These are phyloP conservation scores for Propithecus perrieri DNA, from an alignment of 2,797 vertebrate genomes.

Conservation along the genomic window DNA sequence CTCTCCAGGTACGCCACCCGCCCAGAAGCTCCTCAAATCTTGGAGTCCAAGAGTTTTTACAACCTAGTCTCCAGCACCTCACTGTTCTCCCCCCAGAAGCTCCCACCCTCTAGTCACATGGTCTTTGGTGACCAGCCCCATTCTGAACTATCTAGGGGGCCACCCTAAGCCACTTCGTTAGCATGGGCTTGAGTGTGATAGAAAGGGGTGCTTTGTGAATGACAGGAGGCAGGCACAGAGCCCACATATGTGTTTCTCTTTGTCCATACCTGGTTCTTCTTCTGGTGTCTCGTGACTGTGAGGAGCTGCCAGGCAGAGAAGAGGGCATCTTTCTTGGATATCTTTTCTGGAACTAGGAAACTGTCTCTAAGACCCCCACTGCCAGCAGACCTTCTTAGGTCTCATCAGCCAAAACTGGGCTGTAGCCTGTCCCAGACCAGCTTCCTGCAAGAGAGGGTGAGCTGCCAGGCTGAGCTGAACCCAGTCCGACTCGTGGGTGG, in stretches of 20 bases:
- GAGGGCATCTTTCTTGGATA: neutral
- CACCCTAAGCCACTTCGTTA: neutral
- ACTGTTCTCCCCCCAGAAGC: neutral
- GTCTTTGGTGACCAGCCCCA: neutral
- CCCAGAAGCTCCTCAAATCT: neutral
- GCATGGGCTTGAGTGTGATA: neutral
- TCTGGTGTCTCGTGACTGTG: neutral
- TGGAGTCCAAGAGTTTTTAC: neutral
- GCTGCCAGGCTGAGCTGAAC: neutral
- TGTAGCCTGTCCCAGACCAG: neutral
- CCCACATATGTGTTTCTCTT: neutral
- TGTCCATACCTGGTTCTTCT: neutral
- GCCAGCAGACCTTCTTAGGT: neutral
- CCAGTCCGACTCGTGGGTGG: fast-evolving
- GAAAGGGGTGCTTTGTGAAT: neutral
- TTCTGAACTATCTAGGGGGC: neutral
- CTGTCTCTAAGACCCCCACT: neutral
- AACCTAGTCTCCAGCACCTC: neutral
- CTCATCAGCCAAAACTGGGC: neutral
- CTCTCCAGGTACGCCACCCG: fast-evolving
- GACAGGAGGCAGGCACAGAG: neutral
- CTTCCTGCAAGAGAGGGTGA: neutral
- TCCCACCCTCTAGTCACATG: fast-evolving
- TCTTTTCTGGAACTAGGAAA: neutral
- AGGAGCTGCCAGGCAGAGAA: neutral